Base-by-base conservation (phyloP, 2,888 invertebrate species). In the Lordiphosa andalusiaca region DNA sequence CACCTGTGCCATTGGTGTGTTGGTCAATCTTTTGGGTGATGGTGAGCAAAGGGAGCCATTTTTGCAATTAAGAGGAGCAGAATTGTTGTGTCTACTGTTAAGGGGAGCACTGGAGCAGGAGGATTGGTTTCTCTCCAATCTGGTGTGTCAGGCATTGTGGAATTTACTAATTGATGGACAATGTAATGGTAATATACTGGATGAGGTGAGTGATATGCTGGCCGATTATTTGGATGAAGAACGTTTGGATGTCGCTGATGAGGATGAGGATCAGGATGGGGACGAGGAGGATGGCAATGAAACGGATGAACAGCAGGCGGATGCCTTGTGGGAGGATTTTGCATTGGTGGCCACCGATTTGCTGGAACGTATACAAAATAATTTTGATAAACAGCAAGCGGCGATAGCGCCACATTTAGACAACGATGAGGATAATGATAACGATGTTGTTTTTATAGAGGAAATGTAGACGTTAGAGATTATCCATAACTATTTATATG, bases 1-100 rank as follows among this genome's bases (percentile, higher is more conserved):
- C 0, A 93, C 93, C 85, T 94, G 95, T 5, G 93, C 95, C 2
- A 93, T 94, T 55, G 96, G 96, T 1, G 95, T 96, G 37, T 91
- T 96, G 48, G 95, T 96, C 16, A 96, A 96, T 90, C 92, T 96
- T 76, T 92, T 92, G 86, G 91, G 92, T 9, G 92, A 91, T 67
- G 90, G 90, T 70, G 91, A 91, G 69, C 91, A 91, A 58, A 89
- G 93, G 41, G 83, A 88, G 23, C 89, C 91, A 25, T 91, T 93
- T 49, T 90, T 91, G 72, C 90, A 91, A 53, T 83, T 90, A 9
- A 89, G 89, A 46, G 93, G 92, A 1, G 89, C 92, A n/a, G 77
- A 88, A 16, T 89, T 91, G 74, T 73, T 91, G 52, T 89, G 92
- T 6, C 89, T 90, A 38, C 91, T 93, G 49, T 82, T 94, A 50